A percentile compares a stretch with the other conserved stretches of the same genome.
Evolutionary conservation across 2,113 vertebrate species (phyloP).

Genomic region (Pseudonaja textilis): DNA sequence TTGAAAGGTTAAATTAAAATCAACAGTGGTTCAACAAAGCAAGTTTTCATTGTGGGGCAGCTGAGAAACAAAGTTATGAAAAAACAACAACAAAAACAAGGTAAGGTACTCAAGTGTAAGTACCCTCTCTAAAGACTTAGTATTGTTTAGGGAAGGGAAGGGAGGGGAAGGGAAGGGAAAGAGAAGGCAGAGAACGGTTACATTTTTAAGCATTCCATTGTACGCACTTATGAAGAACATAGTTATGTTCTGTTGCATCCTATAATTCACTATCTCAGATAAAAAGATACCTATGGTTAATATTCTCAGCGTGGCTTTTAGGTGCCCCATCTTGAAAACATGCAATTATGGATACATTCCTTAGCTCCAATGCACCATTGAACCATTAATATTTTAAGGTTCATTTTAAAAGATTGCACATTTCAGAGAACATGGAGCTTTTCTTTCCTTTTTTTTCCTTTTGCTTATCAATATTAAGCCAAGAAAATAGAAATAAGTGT

Average conservation of each 20-base stretch:
- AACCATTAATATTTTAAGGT: background rate
- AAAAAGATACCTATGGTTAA: background rate
- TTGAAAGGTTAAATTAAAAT: background rate
- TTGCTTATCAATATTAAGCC: background rate
- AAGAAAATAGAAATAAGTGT: background rate
- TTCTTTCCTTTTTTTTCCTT: background rate
- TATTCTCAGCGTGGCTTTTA: background rate
- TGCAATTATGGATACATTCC: conserved; percentile 1
- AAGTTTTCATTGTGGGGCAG: background rate
- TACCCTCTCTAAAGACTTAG: conserved; percentile 24
- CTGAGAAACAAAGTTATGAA: background rate
- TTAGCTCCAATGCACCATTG: background rate
- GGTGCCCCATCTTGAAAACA: background rate
- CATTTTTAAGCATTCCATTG: conserved; percentile 42
- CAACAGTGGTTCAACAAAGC: conserved; percentile 2
- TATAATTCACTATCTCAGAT: background rate
- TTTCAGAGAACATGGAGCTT: background rate
- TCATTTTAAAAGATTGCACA: background rate
- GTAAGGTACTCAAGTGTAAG: conserved; percentile 18
- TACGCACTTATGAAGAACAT: conserved; percentile 10
- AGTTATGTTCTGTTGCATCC: background rate
- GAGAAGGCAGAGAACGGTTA: conserved; percentile 29
- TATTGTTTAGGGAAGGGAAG: conserved; percentile 13
- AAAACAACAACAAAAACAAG: background rate
- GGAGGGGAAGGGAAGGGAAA: conserved; percentile 28